These are phyloP conservation scores for Pristionchus exspectatus DNA, from an alignment of 2,888 invertebrate genomes.

Conservation along the genomic window DNA sequence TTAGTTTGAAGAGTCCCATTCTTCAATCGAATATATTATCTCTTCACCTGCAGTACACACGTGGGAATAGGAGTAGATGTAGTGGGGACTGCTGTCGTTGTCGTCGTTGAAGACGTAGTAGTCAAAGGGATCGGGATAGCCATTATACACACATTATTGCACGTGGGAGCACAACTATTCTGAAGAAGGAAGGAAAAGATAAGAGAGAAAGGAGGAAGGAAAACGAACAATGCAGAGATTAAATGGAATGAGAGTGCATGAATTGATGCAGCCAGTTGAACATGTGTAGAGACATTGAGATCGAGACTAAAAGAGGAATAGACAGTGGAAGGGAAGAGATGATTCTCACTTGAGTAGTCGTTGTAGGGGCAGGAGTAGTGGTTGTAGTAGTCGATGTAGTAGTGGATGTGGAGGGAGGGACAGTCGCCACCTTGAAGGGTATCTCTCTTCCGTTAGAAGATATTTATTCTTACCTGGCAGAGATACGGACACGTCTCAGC, in stretches of 20 bases:
- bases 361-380: background rate
- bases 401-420: background rate
- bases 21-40: background rate
- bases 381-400: slow-evolving; percentile 16
- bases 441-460: background rate
- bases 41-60: slow-evolving; percentile 18
- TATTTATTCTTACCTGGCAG: background rate
- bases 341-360: slow-evolving; percentile 2
- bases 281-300: slow-evolving; percentile 42
- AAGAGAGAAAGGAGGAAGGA: background rate
- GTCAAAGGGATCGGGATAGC: background rate
- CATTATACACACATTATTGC: slow-evolving; percentile 42
- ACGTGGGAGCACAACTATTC: slow-evolving; percentile 18
- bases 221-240: slow-evolving; percentile 32
- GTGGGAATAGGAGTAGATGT: background rate
- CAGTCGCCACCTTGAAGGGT: background rate
- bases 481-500: slow-evolving; percentile 43
- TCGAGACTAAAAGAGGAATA: background rate
- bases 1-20: background rate
- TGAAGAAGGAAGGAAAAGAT: background rate
- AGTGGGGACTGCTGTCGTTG: background rate
- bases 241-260: slow-evolving; percentile 1
- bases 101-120: background rate
- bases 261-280: slow-evolving; percentile 28
- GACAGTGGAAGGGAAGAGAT: background rate